phyloP scores from a whole-genome alignment of 2,797 vertebrate genomes.

The Pitangus sulphuratus region DNA sequence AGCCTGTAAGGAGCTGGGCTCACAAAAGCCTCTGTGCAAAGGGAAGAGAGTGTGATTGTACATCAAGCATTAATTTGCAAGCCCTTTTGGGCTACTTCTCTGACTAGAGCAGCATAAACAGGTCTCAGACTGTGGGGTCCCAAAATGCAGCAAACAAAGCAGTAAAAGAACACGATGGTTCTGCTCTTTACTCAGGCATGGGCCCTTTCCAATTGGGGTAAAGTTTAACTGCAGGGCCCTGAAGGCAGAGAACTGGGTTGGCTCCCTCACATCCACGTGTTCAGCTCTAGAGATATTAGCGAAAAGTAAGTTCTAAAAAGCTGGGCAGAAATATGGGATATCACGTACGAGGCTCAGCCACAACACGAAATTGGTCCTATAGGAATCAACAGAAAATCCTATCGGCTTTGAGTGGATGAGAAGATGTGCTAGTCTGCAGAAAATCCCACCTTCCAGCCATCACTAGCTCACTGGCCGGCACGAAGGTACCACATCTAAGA shows the following conservation, averaged over 20 bases:
- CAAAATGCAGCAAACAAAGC: neutral
- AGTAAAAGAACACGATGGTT: neutral
- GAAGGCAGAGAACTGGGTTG: neutral
- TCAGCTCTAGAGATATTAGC: neutral
- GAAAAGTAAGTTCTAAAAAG: neutral
- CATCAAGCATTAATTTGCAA: neutral
- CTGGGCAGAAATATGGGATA: neutral
- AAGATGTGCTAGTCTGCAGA: neutral
- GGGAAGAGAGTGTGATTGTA: neutral
- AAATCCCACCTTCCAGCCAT: neutral
- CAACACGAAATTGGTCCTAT: neutral
- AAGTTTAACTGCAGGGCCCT: neutral
- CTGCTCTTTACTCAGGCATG: neutral
- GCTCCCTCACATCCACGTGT: rapidly evolving
- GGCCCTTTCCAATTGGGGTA: neutral
- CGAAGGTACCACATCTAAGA: neutral
- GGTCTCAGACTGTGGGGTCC: neutral
- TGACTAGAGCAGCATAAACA: neutral
- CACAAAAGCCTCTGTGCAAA: neutral
- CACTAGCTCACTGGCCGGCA: neutral
- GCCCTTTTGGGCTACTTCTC: neutral
- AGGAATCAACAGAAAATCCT: neutral
- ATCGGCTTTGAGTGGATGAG: neutral
- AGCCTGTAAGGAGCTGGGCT: neutral
- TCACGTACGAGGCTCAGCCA: neutral